Percentiles rank a stretch among this genome's conserved stretches.
Conservation (phyloP, 2,797 vertebrate species). For the Oreochromis mossambicus region DNA sequence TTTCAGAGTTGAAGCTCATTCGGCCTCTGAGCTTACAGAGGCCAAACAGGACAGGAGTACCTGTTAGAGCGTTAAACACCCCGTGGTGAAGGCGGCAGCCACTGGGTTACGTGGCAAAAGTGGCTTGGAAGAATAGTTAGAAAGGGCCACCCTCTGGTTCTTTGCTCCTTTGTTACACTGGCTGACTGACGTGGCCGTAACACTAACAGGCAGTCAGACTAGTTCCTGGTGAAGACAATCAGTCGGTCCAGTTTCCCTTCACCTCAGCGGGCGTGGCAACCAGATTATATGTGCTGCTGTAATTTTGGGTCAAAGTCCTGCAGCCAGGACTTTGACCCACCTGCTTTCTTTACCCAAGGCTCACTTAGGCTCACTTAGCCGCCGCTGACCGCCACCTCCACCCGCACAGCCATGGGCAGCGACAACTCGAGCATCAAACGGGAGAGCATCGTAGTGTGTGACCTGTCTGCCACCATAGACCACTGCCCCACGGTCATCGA, state of each 20-base stretch:
- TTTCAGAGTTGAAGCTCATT: not conserved
- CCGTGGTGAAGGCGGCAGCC: not conserved
- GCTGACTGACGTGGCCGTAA: conserved; percentile 12
- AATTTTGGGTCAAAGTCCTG: not conserved
- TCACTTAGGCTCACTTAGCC: not conserved
- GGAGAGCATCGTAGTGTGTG: conserved; percentile 93
- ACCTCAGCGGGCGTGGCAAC: not conserved
- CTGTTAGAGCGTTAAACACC: not conserved
- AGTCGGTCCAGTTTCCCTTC: not conserved
- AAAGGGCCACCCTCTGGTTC: not conserved
- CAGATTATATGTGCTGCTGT: not conserved
- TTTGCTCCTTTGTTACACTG: not conserved
- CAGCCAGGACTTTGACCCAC: too few relatives aligned
- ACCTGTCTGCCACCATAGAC: conserved; percentile 94
- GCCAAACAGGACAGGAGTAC: not conserved
- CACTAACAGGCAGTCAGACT: conserved; percentile 12
- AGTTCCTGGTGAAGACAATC: not conserved
- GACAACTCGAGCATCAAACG: conserved; percentile 93
- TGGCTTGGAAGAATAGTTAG: not conserved
- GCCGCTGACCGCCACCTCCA: conserved; percentile 49
- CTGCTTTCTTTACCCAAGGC: too few relatives aligned
- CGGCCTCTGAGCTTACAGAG: not conserved
- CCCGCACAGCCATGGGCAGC: conserved; percentile 85
- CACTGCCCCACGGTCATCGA: conserved; percentile 91
- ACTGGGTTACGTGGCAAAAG: not conserved